Percentiles rank a stretch among this genome's conserved stretches.
Conservation (phyloP, 2,888 invertebrate species). For the Saturnia pavonia region DNA sequence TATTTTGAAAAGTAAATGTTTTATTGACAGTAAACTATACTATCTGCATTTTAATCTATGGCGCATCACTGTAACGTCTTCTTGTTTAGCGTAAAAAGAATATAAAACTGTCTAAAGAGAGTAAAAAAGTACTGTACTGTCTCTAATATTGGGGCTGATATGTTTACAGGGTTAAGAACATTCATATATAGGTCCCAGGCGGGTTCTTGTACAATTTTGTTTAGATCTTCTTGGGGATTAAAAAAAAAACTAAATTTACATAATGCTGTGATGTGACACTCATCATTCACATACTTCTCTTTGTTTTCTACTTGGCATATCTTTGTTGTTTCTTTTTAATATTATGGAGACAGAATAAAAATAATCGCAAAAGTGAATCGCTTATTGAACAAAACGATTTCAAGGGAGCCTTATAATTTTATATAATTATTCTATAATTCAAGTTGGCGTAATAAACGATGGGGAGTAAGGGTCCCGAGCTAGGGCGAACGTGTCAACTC, state of each 20-base stretch:
- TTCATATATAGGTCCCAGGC: conserved; percentile 29
- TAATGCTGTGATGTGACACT: not conserved
- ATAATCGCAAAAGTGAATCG: too few species aligned
- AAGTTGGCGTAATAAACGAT: too few species aligned
- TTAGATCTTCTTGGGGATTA: conserved; percentile 15
- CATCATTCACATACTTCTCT: not conserved
- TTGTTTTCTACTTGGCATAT: too few species aligned
- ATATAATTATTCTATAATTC: too few species aligned
- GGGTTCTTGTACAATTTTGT: conserved; percentile 26
- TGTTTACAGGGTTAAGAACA: conserved; percentile 29
- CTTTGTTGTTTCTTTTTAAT: too few species aligned
- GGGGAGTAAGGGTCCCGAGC: too few species aligned
- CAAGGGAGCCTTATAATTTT: too few species aligned
- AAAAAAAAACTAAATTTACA: not conserved
- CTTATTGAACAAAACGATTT: too few species aligned
- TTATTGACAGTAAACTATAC: not conserved
- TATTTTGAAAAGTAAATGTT: not conserved
- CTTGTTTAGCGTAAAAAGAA: conserved; percentile 43
- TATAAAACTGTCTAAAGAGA: conserved; percentile 48
- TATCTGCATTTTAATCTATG: conserved; percentile 41
- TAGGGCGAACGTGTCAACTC: too few species aligned
- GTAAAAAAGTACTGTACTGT: conserved; percentile 37
- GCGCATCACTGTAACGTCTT: conserved; percentile 39
- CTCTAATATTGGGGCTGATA: conserved; percentile 40
- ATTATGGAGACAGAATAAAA: too few species aligned